Evolutionary conservation across 2,113 vertebrate species (phyloP).

Genomic region (Danio rerio): DNA sequence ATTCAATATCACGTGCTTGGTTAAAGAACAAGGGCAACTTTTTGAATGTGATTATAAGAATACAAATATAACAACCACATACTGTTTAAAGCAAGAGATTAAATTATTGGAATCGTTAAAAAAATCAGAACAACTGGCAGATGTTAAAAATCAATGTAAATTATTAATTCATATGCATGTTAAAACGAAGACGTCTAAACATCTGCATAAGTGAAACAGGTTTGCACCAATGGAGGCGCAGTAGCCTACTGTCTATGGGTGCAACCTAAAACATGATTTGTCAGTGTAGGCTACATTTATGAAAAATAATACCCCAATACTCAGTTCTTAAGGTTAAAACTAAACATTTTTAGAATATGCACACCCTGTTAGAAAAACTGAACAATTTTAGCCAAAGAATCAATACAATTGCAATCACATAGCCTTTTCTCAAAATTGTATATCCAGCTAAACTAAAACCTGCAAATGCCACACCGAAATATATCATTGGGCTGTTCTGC

Average conservation of each 20-base stretch:
- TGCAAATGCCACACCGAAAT: background rate
- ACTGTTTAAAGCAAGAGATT: background rate
- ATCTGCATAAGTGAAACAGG: background rate
- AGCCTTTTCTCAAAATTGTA: too few species aligned
- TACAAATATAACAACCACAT: background rate
- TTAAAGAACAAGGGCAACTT: background rate
- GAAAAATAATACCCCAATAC: background rate
- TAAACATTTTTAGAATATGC: background rate
- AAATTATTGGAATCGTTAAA: background rate
- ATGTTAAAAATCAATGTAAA: background rate
- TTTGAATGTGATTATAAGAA: background rate
- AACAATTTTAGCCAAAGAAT: slow-evolving; percentile 6
- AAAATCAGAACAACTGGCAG: too few species aligned
- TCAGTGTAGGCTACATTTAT: background rate
- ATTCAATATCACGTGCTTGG: background rate
- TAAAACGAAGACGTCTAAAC: background rate
- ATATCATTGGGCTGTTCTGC: background rate
- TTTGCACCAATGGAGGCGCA: background rate
- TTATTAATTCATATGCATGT: background rate
- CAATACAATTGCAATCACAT: too few species aligned
- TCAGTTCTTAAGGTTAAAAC: background rate
- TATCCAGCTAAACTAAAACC: background rate
- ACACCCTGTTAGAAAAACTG: background rate
- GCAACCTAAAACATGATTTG: slow-evolving; percentile 7
- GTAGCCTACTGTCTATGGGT: background rate